phyloP scores from a whole-genome alignment of 2,113 vertebrate genomes.

The Bucco capensis region DNA sequence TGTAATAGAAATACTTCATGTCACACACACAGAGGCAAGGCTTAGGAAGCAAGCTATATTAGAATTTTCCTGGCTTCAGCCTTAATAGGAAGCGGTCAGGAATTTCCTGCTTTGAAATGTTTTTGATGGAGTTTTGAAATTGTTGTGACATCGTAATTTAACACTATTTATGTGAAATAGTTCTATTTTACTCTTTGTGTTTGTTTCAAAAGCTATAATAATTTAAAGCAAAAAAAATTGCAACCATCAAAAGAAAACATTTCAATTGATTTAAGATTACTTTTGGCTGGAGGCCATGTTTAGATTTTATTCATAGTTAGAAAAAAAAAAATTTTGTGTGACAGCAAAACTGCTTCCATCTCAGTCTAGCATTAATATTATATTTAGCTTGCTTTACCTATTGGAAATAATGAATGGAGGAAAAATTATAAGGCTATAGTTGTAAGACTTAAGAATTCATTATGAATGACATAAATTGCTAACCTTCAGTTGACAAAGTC shows the following conservation, averaged over 20 bases:
- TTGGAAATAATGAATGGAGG: background rate
- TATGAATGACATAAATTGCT: background rate
- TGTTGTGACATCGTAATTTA: background rate
- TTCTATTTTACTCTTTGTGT: background rate
- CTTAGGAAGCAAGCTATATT: background rate
- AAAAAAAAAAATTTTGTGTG: background rate
- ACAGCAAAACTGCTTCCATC: background rate
- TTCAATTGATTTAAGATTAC: background rate
- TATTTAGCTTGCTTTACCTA: background rate
- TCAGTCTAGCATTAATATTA: background rate
- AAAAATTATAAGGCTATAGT: background rate
- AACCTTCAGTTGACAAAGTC: background rate
- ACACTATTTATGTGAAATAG: background rate
- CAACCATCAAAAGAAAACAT: background rate
- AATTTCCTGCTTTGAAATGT: conserved; percentile 19
- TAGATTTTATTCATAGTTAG: background rate
- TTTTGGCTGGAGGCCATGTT: background rate
- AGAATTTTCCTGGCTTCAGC: conserved; percentile 23
- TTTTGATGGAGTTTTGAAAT: conserved; percentile 1
- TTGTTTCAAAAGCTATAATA: background rate
- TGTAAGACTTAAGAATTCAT: background rate
- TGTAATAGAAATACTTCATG: background rate
- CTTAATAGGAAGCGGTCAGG: background rate
- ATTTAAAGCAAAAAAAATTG: background rate
- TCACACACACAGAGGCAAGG: background rate